A percentile compares a stretch with the other conserved stretches of the same genome.
Evolutionary conservation across 2,888 invertebrate genomes (phyloP).

Genomic region (Hermaeophaga mercurialis): DNA sequence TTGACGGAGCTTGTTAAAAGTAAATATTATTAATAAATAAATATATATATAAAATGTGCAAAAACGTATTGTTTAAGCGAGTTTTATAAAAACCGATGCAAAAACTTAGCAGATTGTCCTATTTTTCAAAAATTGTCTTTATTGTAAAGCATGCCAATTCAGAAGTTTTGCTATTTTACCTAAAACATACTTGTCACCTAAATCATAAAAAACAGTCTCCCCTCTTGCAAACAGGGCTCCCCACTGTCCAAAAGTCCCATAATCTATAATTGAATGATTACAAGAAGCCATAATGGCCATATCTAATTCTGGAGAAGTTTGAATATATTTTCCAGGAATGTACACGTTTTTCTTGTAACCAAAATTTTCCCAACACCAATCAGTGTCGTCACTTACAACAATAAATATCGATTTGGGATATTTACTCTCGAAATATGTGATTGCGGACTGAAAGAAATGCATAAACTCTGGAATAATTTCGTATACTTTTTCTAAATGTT

Average conservation of each 20-base stretch:
- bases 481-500: constrained; percentile 61
- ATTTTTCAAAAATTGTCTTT: no score
- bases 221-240: constrained; percentile 60
- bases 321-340: constrained; percentile 53
- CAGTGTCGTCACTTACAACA: constrained; percentile 59
- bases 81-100: no score
- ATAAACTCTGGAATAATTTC: constrained; percentile 55
- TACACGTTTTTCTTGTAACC: constrained; percentile 52
- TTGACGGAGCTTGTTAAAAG: no score
- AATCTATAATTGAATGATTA: constrained; percentile 62
- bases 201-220: constrained; percentile 58
- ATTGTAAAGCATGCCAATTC: constrained; percentile 57
- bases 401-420: constrained; percentile 56
- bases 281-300: constrained; percentile 60
- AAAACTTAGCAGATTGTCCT: no score
- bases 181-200: constrained; percentile 54
- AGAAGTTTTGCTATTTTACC: constrained; percentile 55
- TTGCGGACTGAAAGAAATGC: constrained; percentile 57
- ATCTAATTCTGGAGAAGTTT: constrained; percentile 56
- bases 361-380: constrained; percentile 58
- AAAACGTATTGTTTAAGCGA: no score
- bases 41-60: no score
- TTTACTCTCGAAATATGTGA: constrained; percentile 57
- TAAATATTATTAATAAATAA: no score
- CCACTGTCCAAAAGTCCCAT: constrained; percentile 62